A percentile compares a stretch with the other conserved stretches of the same genome.
phyloP scores from a whole-genome alignment of 2,888 invertebrate genomes.

The Acanthosepion pharaonis region DNA sequence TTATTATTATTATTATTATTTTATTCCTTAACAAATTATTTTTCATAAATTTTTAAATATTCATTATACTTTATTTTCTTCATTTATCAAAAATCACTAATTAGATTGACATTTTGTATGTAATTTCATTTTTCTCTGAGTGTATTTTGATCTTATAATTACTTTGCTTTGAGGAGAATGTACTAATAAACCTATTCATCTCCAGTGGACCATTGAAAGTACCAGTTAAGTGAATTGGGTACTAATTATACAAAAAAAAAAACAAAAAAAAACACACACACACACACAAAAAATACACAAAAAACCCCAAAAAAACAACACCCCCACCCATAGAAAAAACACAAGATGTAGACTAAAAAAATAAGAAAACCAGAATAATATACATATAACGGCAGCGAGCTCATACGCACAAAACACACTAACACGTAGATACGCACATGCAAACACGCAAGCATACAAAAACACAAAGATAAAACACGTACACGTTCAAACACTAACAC shows the following conservation, averaged over 20 bases:
- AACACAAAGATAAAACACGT: not conserved
- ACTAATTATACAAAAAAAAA: not conserved
- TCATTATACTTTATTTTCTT: not conserved
- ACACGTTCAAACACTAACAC: not conserved
- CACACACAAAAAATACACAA: too few relatives aligned
- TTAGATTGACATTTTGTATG: not conserved
- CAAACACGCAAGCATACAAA: not conserved
- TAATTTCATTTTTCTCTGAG: not conserved
- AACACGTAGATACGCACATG: not conserved
- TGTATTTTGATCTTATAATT: not conserved
- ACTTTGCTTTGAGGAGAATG: not conserved
- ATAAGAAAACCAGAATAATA: not conserved
- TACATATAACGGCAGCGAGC: not conserved
- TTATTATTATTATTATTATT: too few relatives aligned
- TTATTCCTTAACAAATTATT: not conserved
- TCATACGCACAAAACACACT: not conserved
- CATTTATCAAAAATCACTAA: not conserved
- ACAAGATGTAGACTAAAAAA: not conserved
- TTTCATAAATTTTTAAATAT: not conserved
- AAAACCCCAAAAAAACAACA: not conserved
- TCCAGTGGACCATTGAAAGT: not conserved
- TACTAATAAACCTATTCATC: not conserved
- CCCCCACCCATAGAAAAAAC: too few relatives aligned
- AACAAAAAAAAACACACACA: not conserved
- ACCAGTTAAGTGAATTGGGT: not conserved